Base-by-base conservation (phyloP, 1,140 invertebrate genomes). In the Anastrepha obliqua region DNA sequence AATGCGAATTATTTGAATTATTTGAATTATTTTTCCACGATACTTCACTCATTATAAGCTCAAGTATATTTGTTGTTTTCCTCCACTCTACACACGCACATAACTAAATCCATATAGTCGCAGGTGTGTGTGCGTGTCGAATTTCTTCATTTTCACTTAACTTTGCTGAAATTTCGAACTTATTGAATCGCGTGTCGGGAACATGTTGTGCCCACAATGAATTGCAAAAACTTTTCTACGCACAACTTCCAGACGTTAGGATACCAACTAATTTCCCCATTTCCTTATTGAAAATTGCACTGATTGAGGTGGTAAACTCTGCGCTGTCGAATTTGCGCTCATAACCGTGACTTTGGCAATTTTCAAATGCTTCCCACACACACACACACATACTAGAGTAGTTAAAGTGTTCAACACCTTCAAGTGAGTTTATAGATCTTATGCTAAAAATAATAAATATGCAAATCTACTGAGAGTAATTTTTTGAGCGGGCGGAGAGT, bases 1-100 rank as follows among this genome's bases (percentile, higher is more conserved):
- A 55, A 81, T 55, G 15, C 8, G 74, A 51, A 2, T 55, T 81
- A n/a, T 81, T 55, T 81, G 74, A 51, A 2, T 55, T 81, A n/a
- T 81, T 55, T 81, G 51, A 55, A 81, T 81, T 58, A 55, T 81
- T 51, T 81, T 81, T 81, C n/a, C 74, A 67, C 64, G 29, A 29
- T 29, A 67, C 29, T 67, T 29, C 64, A 39, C 64, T 29, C 64
- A 67, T 29, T 29, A 39, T 2, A 29, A 20, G 64, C 11, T 29
- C 64, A 67, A 15, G 17, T 64, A 15, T 39, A 67, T 67, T 29
- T 5, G 64, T 67, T 9, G 3, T 0, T 62, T 62, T 62, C 4
- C 13, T 29, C 29, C 29, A 29, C 29, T 29, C 29, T 29, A 29
- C 29, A 29, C 29, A 29, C 29, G 29, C 29, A 29, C 29, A 29